Evolutionary conservation across 2,888 invertebrate species (phyloP).

Genomic region (Melanargia galathea): DNA sequence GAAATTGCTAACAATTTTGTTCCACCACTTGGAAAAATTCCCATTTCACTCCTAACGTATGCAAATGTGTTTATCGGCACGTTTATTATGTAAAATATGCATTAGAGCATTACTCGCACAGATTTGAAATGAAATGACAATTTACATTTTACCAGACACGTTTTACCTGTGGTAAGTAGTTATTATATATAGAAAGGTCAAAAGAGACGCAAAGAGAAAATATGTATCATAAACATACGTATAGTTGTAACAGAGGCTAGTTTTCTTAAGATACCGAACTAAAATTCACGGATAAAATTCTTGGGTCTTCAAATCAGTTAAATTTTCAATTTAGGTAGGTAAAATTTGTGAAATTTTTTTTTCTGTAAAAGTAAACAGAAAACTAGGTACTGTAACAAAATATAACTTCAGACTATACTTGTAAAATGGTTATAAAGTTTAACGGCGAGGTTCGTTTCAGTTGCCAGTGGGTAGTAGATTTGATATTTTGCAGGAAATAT

Average conservation of each 20-base stretch:
- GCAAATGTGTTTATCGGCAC: constrained; percentile 56
- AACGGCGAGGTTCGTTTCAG: constrained; percentile 14
- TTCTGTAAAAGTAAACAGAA: no score
- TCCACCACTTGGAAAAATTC: constrained; percentile 31
- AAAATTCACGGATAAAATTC: no score
- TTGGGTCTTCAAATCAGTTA: no score
- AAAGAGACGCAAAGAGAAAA: background rate
- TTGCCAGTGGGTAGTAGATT: constrained; percentile 20
- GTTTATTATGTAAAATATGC: constrained; percentile 57
- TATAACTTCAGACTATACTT: background rate
- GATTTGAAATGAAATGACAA: constrained; percentile 50
- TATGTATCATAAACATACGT: no score
- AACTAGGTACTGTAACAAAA: no score
- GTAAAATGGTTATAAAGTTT: constrained; percentile 16
- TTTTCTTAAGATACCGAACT: no score
- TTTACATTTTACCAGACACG: constrained; percentile 52
- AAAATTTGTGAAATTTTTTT: no score
- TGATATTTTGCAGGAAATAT: constrained; percentile 42
- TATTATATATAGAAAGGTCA: no score
- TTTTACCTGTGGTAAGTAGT: constrained; percentile 18
- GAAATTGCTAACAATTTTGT: constrained; percentile 23
- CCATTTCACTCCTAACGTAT: constrained; percentile 38
- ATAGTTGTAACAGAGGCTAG: no score
- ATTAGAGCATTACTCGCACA: constrained; percentile 45
- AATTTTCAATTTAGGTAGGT: no score